Percentiles rank a stretch among this genome's conserved stretches.
phyloP scores from a whole-genome alignment of 2,888 invertebrate genomes.

The Alsophila aescularia region DNA sequence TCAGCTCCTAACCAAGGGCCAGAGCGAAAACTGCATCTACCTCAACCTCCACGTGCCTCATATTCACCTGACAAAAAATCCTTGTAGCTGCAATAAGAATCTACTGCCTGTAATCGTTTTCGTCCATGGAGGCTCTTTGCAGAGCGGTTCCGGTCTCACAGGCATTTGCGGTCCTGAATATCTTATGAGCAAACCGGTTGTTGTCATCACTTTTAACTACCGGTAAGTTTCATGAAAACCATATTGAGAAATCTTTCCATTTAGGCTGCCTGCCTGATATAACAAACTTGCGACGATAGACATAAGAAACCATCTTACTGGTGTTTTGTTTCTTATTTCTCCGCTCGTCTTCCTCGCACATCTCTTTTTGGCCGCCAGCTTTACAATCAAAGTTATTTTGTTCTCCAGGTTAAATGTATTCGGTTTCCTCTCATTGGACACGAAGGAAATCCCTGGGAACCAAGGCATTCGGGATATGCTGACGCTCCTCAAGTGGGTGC shows the following conservation, averaged over 20 bases:
- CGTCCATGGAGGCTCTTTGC: constrained; percentile 32
- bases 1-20: constrained; percentile 32
- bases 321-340: no score
- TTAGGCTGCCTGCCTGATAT: no score
- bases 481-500: constrained; percentile 48
- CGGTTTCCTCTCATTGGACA: constrained; percentile 54
- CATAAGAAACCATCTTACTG: no score
- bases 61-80: neutral
- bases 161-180: constrained; percentile 41
- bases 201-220: constrained; percentile 68
- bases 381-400: no score
- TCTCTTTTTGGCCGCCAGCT: no score
- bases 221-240: constrained; percentile 34
- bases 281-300: no score
- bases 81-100: neutral
- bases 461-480: constrained; percentile 47
- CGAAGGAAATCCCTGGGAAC: constrained; percentile 51
- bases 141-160: constrained; percentile 27
- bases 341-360: no score
- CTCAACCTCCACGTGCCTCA: constrained; percentile 41
- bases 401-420: constrained; percentile 42
- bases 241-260: no score
- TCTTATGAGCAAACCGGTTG: constrained; percentile 41
- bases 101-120: constrained; percentile 31
- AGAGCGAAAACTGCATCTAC: constrained; percentile 52